Percentiles rank a stretch among this genome's conserved stretches.
phyloP scores from a whole-genome alignment of 1,140 invertebrate species.

The Pararge aegeria region DNA sequence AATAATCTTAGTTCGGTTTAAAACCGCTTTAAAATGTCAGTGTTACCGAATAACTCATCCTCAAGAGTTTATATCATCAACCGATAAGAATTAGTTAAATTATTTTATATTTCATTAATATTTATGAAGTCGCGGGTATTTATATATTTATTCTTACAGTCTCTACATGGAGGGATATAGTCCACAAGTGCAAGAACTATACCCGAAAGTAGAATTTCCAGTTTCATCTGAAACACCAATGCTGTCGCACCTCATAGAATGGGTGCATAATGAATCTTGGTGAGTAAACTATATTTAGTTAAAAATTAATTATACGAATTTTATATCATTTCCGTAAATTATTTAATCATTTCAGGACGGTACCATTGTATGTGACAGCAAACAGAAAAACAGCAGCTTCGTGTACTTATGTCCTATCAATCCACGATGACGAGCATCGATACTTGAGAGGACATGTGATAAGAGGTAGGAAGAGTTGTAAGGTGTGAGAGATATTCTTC shows the following conservation, averaged over 20 bases:
- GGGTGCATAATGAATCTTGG: background rate
- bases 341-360: background rate
- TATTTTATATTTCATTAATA: no score
- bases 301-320: background rate
- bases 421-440: conserved; percentile 19
- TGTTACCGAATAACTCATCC: no score
- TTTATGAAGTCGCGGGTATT: no score
- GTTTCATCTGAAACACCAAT: background rate
- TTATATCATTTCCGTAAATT: background rate
- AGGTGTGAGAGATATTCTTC: no score
- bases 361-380: no score
- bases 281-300: background rate
- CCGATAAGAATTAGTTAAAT: no score
- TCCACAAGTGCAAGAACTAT: conserved; percentile 82
- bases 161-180: conserved; percentile 84
- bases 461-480: no score
- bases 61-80: no score
- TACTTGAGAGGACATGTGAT: conserved; percentile 39
- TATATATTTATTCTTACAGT: conserved; percentile 53
- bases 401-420: no score
- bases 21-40: no score
- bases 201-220: conserved; percentile 81
- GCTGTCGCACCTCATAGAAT: background rate
- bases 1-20: no score
- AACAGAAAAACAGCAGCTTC: no score